Percentiles rank a stretch among this genome's conserved stretches.
These are phyloP conservation scores for Butastur rufipennis DNA, from an alignment of 2,113 vertebrate species.

Conservation along the genomic window DNA sequence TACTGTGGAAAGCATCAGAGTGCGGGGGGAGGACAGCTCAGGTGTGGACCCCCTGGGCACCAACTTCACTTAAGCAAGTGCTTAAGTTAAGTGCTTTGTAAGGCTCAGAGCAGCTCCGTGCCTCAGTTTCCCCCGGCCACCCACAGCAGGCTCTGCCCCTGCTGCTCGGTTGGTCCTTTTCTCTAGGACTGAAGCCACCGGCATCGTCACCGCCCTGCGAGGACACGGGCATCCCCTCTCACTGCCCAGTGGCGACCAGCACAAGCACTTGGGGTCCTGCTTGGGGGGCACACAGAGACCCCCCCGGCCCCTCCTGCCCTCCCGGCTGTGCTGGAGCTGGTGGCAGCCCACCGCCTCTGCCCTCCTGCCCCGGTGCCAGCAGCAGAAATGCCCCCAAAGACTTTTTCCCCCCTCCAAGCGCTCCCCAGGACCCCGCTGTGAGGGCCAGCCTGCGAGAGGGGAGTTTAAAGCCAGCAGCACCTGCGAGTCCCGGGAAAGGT, in stretches of 20 bases:
- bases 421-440: accelerated
- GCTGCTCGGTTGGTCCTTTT: neutral
- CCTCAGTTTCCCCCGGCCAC: neutral
- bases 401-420: accelerated
- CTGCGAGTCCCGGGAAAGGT: neutral
- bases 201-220: accelerated
- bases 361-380: accelerated
- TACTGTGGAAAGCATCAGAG: neutral
- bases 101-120: neutral
- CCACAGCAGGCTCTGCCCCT: neutral
- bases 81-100: neutral
- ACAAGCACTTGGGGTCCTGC: neutral
- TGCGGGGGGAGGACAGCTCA: accelerated
- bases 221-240: neutral
- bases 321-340: accelerated
- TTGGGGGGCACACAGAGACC: neutral
- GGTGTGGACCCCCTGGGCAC: neutral
- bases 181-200: neutral
- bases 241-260: neutral
- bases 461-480: neutral
- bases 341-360: neutral
- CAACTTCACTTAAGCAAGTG: neutral
- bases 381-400: neutral
- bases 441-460: neutral
- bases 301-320: neutral